Conservation (phyloP, 2,797 vertebrate genomes). For the Tokudaia muenninki region DNA sequence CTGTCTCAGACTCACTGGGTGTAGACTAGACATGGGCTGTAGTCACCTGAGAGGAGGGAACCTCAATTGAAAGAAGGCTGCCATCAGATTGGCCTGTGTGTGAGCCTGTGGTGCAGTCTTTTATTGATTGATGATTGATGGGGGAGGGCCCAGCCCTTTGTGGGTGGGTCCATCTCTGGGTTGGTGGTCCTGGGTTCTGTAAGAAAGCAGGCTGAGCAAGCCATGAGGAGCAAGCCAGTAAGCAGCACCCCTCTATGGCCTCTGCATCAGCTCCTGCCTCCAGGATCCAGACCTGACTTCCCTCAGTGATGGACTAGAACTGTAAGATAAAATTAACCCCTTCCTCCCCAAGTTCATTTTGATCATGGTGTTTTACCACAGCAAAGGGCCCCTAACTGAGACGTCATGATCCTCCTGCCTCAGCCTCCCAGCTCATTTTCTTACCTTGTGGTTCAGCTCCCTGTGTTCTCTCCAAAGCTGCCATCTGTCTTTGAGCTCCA, state of each 20-base stretch:
- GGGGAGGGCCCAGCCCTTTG: not conserved
- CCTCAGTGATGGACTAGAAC: not conserved
- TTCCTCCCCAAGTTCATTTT: not conserved
- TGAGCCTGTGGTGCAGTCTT: not conserved
- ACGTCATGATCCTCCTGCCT: not conserved
- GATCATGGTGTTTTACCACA: not conserved
- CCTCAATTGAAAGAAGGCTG: not conserved
- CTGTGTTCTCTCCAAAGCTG: not conserved
- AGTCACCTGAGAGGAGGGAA: not conserved
- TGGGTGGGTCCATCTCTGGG: not conserved
- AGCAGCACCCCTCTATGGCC: not conserved
- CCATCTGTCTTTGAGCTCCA: not conserved
- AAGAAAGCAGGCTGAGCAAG: not conserved
- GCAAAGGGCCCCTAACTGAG: not conserved
- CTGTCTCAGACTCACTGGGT: not conserved
- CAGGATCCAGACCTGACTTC: not conserved
- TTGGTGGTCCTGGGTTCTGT: not conserved
- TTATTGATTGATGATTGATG: not conserved
- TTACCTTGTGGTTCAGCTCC: not conserved
- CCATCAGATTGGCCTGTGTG: not conserved
- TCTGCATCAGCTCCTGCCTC: not conserved
- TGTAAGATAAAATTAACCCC: not conserved
- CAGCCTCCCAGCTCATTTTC: not conserved
- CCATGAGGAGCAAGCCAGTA: not conserved
- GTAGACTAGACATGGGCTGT: not conserved